phyloP scores from a whole-genome alignment of 2,797 vertebrate species.

The Dermochelys coriacea region DNA sequence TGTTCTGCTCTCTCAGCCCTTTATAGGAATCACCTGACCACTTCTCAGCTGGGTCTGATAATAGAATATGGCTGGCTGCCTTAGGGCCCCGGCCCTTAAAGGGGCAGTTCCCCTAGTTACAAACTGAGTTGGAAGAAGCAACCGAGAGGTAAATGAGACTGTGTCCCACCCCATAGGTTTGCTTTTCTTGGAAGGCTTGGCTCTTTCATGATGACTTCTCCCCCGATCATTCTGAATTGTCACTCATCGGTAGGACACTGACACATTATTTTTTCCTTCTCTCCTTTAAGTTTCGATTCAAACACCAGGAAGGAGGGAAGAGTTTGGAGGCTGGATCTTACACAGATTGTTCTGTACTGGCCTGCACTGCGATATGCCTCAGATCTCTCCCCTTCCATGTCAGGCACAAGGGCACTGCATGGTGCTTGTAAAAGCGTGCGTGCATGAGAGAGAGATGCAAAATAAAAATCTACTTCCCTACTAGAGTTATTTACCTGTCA shows the following conservation, averaged over 20 bases:
- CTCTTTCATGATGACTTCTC: slow-evolving; percentile 21
- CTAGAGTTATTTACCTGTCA: background rate
- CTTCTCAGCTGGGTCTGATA: background rate
- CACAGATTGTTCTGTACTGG: slow-evolving; percentile 10
- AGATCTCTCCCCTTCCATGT: background rate
- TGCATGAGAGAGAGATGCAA: background rate
- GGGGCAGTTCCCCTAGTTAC: background rate
- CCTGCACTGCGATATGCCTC: background rate
- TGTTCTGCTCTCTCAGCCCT: background rate
- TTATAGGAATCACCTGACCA: background rate
- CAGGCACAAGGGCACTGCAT: slow-evolving; percentile 1
- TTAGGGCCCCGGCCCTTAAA: too few species aligned
- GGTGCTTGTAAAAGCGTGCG: slow-evolving; percentile 20
- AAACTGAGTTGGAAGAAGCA: background rate
- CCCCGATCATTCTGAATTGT: background rate
- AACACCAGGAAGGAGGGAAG: background rate
- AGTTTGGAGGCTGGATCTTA: background rate
- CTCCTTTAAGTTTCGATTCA: slow-evolving; percentile 46
- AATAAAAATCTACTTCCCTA: slow-evolving; percentile 28
- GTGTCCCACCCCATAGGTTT: background rate
- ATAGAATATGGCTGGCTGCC: background rate
- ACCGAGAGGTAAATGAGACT: background rate
- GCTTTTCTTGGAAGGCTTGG: background rate
- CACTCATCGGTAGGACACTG: slow-evolving; percentile 28
- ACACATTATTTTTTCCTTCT: background rate